These are phyloP conservation scores for Catostomus latipinnis DNA, from an alignment of 2,797 vertebrate species.

Conservation along the genomic window DNA sequence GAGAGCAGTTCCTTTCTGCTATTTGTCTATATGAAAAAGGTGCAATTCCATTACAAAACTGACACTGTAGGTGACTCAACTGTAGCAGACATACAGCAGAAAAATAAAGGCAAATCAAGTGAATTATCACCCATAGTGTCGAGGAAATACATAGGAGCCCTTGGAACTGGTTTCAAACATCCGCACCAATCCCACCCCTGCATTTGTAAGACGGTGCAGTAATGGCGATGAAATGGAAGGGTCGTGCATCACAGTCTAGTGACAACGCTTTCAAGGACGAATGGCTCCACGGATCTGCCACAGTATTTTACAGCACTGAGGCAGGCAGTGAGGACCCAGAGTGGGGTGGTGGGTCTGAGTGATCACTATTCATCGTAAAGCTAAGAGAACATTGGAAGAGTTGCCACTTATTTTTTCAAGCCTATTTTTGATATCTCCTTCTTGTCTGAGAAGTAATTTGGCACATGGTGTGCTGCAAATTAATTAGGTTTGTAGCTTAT, in stretches of 20 bases:
- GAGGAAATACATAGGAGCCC: no score
- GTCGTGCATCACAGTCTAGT: no score
- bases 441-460: constrained; percentile 24
- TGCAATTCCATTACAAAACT: not conserved
- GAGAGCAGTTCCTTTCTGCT: not conserved
- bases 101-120: not conserved
- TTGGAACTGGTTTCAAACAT: no score
- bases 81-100: not conserved
- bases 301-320: constrained; percentile 12
- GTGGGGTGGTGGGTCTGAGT: constrained; percentile 7
- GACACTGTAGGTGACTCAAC: not conserved
- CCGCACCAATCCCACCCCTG: no score
- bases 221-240: no score
- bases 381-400: constrained; percentile 30
- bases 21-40: not conserved
- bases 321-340: not conserved
- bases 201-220: no score
- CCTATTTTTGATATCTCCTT: constrained; percentile 31
- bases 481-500: constrained; percentile 21
- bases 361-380: constrained; percentile 24
- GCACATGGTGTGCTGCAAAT: constrained; percentile 40
- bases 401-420: constrained; percentile 20
- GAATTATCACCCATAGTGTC: not conserved
- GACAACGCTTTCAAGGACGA: constrained; percentile 2
- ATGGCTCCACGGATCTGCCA: not conserved